phyloP scores from a whole-genome alignment of 2,797 vertebrate genomes.

The Streptopelia turtur region DNA sequence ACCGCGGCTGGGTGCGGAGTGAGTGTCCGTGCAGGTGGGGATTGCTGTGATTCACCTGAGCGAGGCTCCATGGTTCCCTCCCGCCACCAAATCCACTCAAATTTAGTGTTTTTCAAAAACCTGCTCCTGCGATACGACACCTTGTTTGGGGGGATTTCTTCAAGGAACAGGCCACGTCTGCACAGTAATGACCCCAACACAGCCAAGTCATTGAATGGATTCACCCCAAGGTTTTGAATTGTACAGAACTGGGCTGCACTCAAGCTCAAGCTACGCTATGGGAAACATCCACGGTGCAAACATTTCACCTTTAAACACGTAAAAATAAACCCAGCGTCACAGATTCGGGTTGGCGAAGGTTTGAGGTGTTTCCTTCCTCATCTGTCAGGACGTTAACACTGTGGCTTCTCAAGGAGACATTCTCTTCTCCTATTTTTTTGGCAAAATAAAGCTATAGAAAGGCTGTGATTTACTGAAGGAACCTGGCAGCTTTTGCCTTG shows the following conservation, averaged over 20 bases:
- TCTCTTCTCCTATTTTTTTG: neutral
- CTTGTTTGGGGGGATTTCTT: neutral
- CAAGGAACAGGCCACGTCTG: neutral
- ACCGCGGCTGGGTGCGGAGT: neutral
- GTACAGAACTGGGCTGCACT: neutral
- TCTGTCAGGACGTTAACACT: neutral
- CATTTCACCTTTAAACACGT: fast-evolving
- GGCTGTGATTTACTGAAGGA: fast-evolving
- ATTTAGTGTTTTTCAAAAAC: neutral
- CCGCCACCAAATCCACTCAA: neutral
- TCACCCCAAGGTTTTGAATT: neutral
- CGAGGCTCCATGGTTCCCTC: neutral
- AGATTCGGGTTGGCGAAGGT: neutral
- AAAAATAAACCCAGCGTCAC: neutral
- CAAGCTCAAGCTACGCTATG: neutral
- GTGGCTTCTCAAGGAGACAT: neutral
- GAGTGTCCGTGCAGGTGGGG: fast-evolving
- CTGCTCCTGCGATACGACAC: fast-evolving
- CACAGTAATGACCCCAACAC: neutral
- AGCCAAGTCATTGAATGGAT: neutral
- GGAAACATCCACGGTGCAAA: neutral
- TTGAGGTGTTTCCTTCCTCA: neutral
- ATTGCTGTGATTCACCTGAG: neutral
- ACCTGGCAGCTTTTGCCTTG: neutral
- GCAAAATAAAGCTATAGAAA: neutral